Evolutionary conservation across 2,113 vertebrate genomes (phyloP).

Genomic region (Gymnocephalus cernua): DNA sequence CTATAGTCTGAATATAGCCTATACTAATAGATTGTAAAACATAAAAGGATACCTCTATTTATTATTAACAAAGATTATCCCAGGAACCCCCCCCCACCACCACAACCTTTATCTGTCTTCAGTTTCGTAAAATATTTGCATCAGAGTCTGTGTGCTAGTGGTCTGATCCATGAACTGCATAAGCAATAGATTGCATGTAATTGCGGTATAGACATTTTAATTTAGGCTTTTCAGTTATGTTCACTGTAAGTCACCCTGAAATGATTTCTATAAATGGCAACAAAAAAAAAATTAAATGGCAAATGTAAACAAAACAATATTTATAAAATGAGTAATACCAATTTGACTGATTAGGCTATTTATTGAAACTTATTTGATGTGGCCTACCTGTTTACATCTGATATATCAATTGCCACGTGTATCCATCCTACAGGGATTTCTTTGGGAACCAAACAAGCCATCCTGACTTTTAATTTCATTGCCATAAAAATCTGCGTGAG

Average conservation of each 20-base stretch:
- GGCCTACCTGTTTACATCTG: background rate
- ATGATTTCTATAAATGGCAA: background rate
- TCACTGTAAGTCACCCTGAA: background rate
- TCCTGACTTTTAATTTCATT: conserved; percentile 13
- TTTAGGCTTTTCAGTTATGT: background rate
- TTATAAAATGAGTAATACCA: background rate
- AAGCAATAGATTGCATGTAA: background rate
- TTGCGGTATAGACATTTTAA: too few relatives aligned
- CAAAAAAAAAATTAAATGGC: background rate
- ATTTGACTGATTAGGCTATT: background rate
- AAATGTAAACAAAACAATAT: background rate
- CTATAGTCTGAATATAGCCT: background rate
- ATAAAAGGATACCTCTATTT: background rate
- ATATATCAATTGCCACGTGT: background rate
- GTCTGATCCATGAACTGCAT: background rate
- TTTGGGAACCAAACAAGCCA: background rate
- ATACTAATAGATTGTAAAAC: background rate
- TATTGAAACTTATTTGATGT: background rate
- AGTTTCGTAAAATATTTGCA: background rate
- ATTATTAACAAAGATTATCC: background rate
- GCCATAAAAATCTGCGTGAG: conserved; percentile 55
- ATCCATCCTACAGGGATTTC: background rate
- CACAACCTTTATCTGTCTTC: too few relatives aligned
- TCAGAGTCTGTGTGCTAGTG: background rate
- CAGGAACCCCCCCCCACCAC: background rate